Percentiles rank a stretch among this genome's conserved stretches.
Conservation (phyloP, 2,797 vertebrate genomes). For the Myripristis jacobus region DNA sequence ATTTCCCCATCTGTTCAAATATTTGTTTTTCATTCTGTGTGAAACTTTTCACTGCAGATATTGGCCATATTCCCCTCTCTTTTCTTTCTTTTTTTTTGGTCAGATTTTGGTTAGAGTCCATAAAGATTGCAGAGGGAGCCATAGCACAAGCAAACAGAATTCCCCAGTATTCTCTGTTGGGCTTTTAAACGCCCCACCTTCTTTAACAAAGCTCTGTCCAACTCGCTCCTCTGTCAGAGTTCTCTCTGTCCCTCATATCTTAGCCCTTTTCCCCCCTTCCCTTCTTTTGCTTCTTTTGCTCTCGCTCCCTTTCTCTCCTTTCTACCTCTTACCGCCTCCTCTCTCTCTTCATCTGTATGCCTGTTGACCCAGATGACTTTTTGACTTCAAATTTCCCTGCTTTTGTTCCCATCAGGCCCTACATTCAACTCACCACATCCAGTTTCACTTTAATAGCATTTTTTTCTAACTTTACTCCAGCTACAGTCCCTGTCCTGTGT, state of each 20-base stretch:
- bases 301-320: background rate
- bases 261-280: background rate
- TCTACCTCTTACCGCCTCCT: too few species aligned
- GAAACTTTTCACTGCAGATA: constrained; percentile 73
- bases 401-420: background rate
- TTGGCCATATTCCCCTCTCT: constrained; percentile 49
- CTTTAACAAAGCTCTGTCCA: constrained; percentile 56
- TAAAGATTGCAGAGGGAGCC: constrained; percentile 69
- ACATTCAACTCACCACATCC: constrained; percentile 1
- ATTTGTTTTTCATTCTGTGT: constrained; percentile 79
- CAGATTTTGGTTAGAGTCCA: constrained; percentile 64
- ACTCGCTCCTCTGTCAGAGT: constrained; percentile 11
- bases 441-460: background rate
- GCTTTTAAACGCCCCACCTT: constrained; percentile 68
- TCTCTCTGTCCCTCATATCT: constrained; percentile 14
- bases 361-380: background rate
- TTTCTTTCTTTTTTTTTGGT: constrained; percentile 36
- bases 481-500: background rate
- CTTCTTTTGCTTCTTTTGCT: constrained; percentile 1
- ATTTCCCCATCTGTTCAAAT: constrained; percentile 83
- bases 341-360: background rate
- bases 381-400: background rate
- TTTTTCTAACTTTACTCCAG: background rate
- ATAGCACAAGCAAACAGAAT: constrained; percentile 76
- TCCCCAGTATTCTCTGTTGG: constrained; percentile 73